phyloP scores from a whole-genome alignment of 2,113 vertebrate genomes.

The Melospiza melodia region DNA sequence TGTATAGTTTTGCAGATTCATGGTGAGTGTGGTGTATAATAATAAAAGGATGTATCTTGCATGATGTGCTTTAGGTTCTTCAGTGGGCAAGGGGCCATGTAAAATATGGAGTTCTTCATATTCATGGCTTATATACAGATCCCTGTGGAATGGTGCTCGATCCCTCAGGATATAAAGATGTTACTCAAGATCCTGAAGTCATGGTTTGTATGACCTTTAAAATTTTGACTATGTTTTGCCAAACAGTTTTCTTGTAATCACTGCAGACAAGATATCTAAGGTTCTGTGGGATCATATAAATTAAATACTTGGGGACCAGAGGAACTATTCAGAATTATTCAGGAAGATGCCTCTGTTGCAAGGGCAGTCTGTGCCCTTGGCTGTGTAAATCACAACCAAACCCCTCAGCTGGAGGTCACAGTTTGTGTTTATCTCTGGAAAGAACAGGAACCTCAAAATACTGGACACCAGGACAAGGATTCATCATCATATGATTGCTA shows the following conservation, averaged over 20 bases:
- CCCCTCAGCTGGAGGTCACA: neutral
- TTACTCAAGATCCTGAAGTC: slow-evolving; percentile 78
- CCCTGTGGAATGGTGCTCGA: slow-evolving; percentile 79
- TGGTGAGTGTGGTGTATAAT: neutral
- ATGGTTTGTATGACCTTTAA: slow-evolving; percentile 64
- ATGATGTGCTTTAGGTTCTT: slow-evolving; percentile 61
- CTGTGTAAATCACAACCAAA: neutral
- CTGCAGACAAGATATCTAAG: neutral
- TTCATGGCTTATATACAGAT: slow-evolving; percentile 75
- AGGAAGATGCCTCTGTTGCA: neutral
- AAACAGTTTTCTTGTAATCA: neutral
- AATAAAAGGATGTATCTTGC: neutral
- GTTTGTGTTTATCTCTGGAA: neutral
- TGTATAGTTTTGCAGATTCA: neutral
- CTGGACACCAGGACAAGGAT: neutral
- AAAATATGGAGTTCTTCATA: slow-evolving; percentile 74
- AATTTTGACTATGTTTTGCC: neutral
- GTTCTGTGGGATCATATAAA: neutral
- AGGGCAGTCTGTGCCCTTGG: neutral
- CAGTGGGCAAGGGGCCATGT: slow-evolving; percentile 73
- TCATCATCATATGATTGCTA: neutral
- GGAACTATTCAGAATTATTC: neutral
- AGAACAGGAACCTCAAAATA: neutral
- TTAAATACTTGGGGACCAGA: neutral
- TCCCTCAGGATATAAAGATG: slow-evolving; percentile 73